These are phyloP conservation scores for Tetramorium bicarinatum DNA, from an alignment of 2,888 invertebrate species.

Conservation along the genomic window DNA sequence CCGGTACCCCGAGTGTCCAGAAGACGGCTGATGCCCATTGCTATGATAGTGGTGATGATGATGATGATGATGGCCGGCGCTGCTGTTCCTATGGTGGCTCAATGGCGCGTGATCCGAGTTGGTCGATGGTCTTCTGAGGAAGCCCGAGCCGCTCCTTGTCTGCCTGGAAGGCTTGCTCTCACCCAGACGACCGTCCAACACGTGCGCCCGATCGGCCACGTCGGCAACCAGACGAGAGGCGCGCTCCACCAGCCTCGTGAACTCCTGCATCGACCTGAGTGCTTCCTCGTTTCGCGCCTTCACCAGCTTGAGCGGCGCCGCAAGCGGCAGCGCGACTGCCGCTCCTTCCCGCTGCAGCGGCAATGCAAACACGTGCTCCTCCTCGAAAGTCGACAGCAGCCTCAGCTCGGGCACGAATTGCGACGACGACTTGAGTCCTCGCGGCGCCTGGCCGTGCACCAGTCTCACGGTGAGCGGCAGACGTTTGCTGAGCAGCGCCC, in stretches of 20 bases:
- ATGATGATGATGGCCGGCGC: conserved; percentile 85
- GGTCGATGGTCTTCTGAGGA: conserved; percentile 91
- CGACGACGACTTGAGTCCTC: conserved; percentile 93
- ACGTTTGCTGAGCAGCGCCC: conserved; percentile 95
- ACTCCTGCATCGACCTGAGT: conserved; percentile 89
- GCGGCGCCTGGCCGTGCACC: conserved; percentile 95
- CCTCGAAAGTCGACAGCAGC: conserved; percentile 94
- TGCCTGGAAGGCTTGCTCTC: conserved; percentile 87
- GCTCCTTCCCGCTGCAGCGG: conserved; percentile 93
- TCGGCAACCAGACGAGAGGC: conserved; percentile 91
- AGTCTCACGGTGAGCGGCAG: conserved; percentile 97
- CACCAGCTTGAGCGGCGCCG: conserved; percentile 94
- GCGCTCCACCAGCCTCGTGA: conserved; percentile 92
- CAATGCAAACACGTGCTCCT: conserved; percentile 94
- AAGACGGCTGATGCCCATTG: conserved; percentile 85
- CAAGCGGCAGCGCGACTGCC: conserved; percentile 94
- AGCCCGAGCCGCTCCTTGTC: conserved; percentile 80
- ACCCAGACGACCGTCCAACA: conserved; percentile 93
- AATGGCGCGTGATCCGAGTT: conserved; percentile 90
- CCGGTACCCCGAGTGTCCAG: conserved; percentile 87
- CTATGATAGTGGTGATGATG: conserved; percentile 87
- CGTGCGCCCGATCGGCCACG: conserved; percentile 93
- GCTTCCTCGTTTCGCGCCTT: conserved; percentile 94
- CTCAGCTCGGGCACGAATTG: conserved; percentile 95
- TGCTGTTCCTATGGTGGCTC: conserved; percentile 87